Base-by-base conservation (phyloP, 1,140 invertebrate genomes). In the Platorchestia sp. region DNA sequence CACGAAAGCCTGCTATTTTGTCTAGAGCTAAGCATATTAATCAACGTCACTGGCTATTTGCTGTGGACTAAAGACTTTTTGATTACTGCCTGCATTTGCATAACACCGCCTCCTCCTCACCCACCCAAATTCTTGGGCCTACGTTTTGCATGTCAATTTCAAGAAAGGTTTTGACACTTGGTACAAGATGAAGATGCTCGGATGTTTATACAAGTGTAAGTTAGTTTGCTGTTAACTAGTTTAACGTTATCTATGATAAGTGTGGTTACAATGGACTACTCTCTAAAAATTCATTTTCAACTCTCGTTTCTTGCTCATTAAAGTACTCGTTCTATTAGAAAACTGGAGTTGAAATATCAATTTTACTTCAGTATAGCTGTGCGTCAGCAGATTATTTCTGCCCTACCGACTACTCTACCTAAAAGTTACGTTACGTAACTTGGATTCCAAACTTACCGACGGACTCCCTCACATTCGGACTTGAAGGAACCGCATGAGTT, bases 11-110 rank as follows among this genome's bases (percentile, higher is more conserved):
- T 40, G 91, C 43, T 93, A 93, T 93, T 93, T 93, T 93, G 91
- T 93, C 91, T 93, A 42, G 45, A 93, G 91, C 91, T 93, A 93
- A 93, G 91, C 91, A 93, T 93, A 93, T 93, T 93, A 93, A 93
- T 93, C 91, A 93, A 93, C 91, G 91, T 93, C 91, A 93, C 91
- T 93, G 91, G 91, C 91, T 93, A 93, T 93, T 93, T 93, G 44
- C 44, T 27, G 41, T 93, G 91, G 91, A 93, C 91, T 93, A 93
- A 93, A 93, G 91, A 93, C 43, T 93, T 93, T 93, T 47, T 93
- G 91, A 93, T 93, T 93, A 93, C 91, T 93, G 91, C 91, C 5
- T 45, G 45, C 43, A 93, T 93, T 93, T 93, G 91, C 91, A 93
- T 93, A 45, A 44, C 91, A 40, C 91, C 91, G 43, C 89, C 89